Evolutionary conservation across 92 coral and sea anemone species (phyloP), one percentile per base, ranked within the genome.

Genomic region (Porites lobata): DNA sequence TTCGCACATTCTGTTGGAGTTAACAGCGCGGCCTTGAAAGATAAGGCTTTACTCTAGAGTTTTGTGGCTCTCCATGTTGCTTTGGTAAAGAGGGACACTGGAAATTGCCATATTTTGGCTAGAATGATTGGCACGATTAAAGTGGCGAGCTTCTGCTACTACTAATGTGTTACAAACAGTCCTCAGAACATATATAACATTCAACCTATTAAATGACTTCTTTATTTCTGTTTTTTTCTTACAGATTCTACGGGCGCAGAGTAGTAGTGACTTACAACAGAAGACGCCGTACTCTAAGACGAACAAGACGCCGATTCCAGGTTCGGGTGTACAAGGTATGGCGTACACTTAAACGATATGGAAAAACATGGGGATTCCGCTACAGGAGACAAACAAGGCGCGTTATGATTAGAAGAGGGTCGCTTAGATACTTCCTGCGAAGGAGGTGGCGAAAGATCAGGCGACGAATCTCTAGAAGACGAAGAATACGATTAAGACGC

Each of bases 181-280:
- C 47, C 47, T 38, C 47, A 38, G 32, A 38, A 38, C 47, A 38
- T 38, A 38, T 38, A 38, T 38, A 38, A 38, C 0, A 38, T 38
- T 38, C 47, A 38, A 38, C 47, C 6, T 38, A 38, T 38, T 3
- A 38, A 38, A 38, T 38, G 6, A 38, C 47, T 38, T 38, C 47
- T 38, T 38, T 38, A 38, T 38, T 38, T 3, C 47, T 38, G 47
- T 38, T 38, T 38, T 38, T 4, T 38, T 38, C 32, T 17, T 0
- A 29, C 3, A 72, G 87, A 3, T 72, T 83, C 73, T 43, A 73
- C 18, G 32, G 72, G 24, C 7, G 62, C 22, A 73, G 7, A 65
- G 63, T n/a, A 11, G 15, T 47, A 18, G 73, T 84, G 24, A 47
- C 14, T 17, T 73, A 84, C 87, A 62, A 29, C n/a, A 24, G 81